Conservation (phyloP, 2,888 invertebrate genomes). For the Linnaemya tessellans region DNA sequence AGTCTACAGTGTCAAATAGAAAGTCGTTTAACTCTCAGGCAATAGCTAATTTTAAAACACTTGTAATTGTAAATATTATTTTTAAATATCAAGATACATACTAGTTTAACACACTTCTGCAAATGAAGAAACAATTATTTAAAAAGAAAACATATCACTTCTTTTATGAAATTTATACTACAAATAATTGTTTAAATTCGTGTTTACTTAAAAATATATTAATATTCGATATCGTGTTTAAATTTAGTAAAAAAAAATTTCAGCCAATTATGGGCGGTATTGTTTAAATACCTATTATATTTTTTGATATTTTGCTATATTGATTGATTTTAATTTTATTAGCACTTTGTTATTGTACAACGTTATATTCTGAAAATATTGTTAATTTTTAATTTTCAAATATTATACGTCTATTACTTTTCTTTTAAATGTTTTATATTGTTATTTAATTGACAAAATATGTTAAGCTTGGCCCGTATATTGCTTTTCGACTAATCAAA, state of each 20-base stretch:
- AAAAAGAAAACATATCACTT: background rate
- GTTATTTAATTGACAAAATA: background rate
- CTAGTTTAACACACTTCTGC: background rate
- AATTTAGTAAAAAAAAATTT: constrained; percentile 3
- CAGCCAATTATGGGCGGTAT: background rate
- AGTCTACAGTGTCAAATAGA: no score
- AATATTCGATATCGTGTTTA: constrained; percentile 32
- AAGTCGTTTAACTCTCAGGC: no score
- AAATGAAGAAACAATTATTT: background rate
- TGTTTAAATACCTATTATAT: background rate
- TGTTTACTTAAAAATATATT: background rate
- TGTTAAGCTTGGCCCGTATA: constrained; percentile 2
- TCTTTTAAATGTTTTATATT: background rate
- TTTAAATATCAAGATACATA: background rate
- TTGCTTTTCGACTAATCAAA: constrained; percentile 27
- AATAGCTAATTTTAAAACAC: no score
- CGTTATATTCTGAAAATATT: constrained; percentile 1
- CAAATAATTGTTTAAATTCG: constrained; percentile 6
- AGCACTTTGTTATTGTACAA: constrained; percentile 4
- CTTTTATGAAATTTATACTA: background rate
- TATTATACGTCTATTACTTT: background rate
- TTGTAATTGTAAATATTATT: no score
- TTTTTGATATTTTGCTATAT: background rate
- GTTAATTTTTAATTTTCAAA: background rate
- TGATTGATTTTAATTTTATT: constrained; percentile 19